A percentile compares a stretch with the other conserved stretches of the same genome.
These are phyloP conservation scores for Centropus bengalensis DNA, from an alignment of 2,113 vertebrate genomes.

Conservation along the genomic window DNA sequence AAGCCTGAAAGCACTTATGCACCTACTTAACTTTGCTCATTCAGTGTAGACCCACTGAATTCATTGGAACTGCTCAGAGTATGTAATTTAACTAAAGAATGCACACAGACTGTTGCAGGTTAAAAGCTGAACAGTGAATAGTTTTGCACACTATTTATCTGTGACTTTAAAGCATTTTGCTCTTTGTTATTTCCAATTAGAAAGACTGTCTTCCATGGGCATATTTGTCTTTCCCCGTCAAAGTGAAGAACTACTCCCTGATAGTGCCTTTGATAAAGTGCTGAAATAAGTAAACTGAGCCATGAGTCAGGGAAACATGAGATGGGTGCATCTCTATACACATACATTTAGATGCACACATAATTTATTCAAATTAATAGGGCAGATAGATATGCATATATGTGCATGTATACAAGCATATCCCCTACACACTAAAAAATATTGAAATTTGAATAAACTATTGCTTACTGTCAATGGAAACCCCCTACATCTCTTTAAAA, in stretches of 20 bases:
- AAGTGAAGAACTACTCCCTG: background rate
- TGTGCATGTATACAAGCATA: background rate
- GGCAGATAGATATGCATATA: background rate
- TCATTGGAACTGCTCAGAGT: background rate
- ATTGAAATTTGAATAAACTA: background rate
- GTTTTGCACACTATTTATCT: background rate
- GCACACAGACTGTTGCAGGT: background rate
- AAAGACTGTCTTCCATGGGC: background rate
- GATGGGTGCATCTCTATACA: background rate
- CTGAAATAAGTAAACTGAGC: background rate
- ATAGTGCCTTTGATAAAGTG: background rate
- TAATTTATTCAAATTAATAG: slow-evolving; percentile 3
- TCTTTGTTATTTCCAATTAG: background rate
- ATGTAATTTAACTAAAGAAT: background rate
- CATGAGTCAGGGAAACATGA: background rate
- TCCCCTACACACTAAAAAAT: background rate
- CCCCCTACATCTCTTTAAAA: background rate
- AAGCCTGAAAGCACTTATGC: slow-evolving; percentile 58
- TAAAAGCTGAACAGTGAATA: background rate
- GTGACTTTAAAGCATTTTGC: background rate
- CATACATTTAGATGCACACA: background rate
- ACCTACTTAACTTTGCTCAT: slow-evolving; percentile 48
- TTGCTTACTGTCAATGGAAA: background rate
- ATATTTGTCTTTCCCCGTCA: background rate
- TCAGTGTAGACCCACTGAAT: slow-evolving; percentile 9